Base-by-base conservation (phyloP, 1,140 invertebrate species). In the Ceratoteleas bidentatus region DNA sequence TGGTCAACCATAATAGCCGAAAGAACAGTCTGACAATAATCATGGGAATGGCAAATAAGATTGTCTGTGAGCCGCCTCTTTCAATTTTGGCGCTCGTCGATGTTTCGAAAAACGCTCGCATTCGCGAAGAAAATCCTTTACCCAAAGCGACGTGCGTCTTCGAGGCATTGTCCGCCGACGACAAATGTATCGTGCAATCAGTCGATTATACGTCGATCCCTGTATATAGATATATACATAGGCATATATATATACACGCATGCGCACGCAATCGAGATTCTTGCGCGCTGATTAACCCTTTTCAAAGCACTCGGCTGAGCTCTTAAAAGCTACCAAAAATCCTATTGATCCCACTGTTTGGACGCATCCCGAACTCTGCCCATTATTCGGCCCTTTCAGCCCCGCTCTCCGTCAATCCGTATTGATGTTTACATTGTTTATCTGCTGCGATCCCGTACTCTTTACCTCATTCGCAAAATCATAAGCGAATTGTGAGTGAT, bases 1-100 rank as follows among this genome's bases (percentile, higher is more conserved):
- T 85, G 86, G 86, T 89, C 85, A 89, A 76, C 69, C 43, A 85
- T 88, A 86, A 88, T 87, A 81, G 83, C 54, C 58, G 49, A 65
- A 69, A 64, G 69, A 78, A 79, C 72, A 69, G 79, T 77, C 68
- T 53, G 64, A 70, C 84, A 87, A 86, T 87, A 84, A 89, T 90
- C 88, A 90, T 90, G 89, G 88, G 88, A 90, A 90, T 88, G 60
- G 88, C 84, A 90, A 90, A 90, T 90, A 88, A 84, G 84, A 87
- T 88, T 88, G 69, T 58, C 24, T 1, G 24, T 4, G 24, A 62
- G 65, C 64, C 38, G 52, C 72, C 64, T 81, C 45, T 69, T 81
- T 76, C 49, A 77, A 62, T 84, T 85, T 76, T 61, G 73, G 83
- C 85, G 83, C 86, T 58, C 86, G 86, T 87, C 70, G 83, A 84